A percentile compares a stretch with the other conserved stretches of the same genome.
Conservation (phyloP, 2,797 vertebrate genomes). For the Acipenser ruthenus region DNA sequence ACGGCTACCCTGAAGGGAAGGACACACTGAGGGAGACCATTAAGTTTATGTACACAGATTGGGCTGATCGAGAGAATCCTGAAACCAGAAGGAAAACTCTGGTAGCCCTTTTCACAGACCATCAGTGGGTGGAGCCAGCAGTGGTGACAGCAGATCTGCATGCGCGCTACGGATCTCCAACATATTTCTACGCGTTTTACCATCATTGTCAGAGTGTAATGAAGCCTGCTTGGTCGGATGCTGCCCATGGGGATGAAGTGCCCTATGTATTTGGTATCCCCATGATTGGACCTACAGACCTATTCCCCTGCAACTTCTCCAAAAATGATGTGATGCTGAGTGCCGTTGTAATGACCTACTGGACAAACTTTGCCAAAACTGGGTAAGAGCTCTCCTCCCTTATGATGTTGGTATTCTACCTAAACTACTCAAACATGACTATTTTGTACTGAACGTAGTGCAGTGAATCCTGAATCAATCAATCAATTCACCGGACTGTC, state of each 20-base stretch:
- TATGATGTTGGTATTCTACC: too few relatives aligned
- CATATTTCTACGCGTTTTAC: conserved; percentile 98
- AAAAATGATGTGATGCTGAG: conserved; percentile 98
- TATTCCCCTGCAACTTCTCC: conserved; percentile 97
- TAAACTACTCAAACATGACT: too few relatives aligned
- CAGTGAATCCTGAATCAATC: too few relatives aligned
- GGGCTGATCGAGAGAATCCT: conserved; percentile 93
- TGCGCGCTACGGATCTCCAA: conserved; percentile 90
- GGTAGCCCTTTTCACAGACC: conserved; percentile 94
- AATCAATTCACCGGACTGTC: too few relatives aligned
- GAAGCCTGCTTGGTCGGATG: conserved; percentile 96
- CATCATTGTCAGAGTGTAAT: conserved; percentile 99
- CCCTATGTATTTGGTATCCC: conserved; percentile 96
- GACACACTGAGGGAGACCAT: conserved; percentile 95
- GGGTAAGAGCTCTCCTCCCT: conserved; percentile 60
- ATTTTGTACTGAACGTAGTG: too few relatives aligned
- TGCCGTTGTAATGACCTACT: conserved; percentile 97
- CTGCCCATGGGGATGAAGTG: conserved; percentile 93
- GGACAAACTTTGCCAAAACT: conserved; percentile 99
- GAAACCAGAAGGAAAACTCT: conserved; percentile 93
- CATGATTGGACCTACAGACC: conserved; percentile 94
- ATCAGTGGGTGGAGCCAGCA: conserved; percentile 96
- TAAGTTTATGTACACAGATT: conserved; percentile 99
- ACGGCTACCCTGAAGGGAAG: conserved; percentile 94
- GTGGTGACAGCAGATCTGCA: conserved; percentile 95